A percentile compares a stretch with the other conserved stretches of the same genome.
These are phyloP conservation scores for Eulithis testata DNA, from an alignment of 2,888 invertebrate genomes.

Conservation along the genomic window DNA sequence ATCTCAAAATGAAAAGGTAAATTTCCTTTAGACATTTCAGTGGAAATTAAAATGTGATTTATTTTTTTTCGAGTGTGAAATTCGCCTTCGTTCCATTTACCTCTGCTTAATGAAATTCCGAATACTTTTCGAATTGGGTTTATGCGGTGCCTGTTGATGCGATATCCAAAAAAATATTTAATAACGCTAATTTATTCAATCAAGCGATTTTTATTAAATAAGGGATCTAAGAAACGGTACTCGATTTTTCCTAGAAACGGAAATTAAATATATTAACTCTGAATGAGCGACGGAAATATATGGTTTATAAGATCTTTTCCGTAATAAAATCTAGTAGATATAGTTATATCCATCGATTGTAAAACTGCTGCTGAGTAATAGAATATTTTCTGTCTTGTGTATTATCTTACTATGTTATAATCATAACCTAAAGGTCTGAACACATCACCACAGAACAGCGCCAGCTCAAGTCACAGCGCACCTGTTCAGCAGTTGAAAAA, in stretches of 20 bases:
- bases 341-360: too few species aligned
- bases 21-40: too few species aligned
- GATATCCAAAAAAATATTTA: conserved; percentile 50
- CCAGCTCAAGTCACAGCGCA: too few species aligned
- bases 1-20: too few species aligned
- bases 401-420: background rate
- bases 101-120: conserved; percentile 74
- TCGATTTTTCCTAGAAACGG: background rate
- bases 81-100: conserved; percentile 72
- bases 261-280: background rate
- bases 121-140: conserved; percentile 55
- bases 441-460: too few species aligned
- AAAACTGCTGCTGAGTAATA: too few species aligned
- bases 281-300: too few species aligned
- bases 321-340: too few species aligned
- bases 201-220: conserved; percentile 40
- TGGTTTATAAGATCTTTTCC: too few species aligned
- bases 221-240: background rate
- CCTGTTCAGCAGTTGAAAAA: too few species aligned
- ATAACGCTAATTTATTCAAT: conserved; percentile 65
- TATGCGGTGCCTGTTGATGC: conserved; percentile 37
- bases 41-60: too few species aligned
- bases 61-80: conserved; percentile 75
- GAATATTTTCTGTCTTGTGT: too few species aligned
- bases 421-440: conserved; percentile 45